A percentile compares a stretch with the other conserved stretches of the same genome.
Conservation (phyloP, 1,140 invertebrate species). For the Protaetia brevitarsis region DNA sequence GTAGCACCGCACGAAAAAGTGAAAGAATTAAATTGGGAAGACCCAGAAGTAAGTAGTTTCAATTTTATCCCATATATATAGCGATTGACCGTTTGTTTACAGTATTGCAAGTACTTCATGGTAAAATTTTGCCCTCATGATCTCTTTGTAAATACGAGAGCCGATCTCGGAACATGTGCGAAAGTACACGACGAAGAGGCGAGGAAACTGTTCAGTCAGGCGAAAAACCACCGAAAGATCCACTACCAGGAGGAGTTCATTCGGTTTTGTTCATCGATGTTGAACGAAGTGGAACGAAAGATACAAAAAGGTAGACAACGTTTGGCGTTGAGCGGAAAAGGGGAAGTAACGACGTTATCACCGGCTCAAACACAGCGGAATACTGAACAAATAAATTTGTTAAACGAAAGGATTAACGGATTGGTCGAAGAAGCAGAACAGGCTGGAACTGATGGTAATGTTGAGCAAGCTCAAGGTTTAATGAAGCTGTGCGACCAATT, state of each 20-base stretch:
- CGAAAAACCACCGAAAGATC: slow-evolving; percentile 74
- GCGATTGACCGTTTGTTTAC: slow-evolving; percentile 48
- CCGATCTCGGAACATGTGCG: slow-evolving; percentile 85
- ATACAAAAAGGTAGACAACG: slow-evolving; percentile 90
- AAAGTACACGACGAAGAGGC: slow-evolving; percentile 95
- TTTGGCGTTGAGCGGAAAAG: slow-evolving; percentile 74
- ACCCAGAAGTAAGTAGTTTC: slow-evolving; percentile 72
- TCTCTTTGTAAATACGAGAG: slow-evolving; percentile 94
- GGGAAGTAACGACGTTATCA: slow-evolving; percentile 59
- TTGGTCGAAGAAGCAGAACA: slow-evolving; percentile 89
- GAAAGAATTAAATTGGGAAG: slow-evolving; percentile 89
- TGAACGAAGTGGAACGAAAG: slow-evolving; percentile 83
- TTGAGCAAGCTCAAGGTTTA: slow-evolving; percentile 92
- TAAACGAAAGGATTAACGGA: slow-evolving; percentile 88
- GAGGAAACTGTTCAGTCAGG: slow-evolving; percentile 71
- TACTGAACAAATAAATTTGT: slow-evolving; percentile 78
- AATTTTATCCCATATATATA: slow-evolving; percentile 4
- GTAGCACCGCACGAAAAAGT: slow-evolving; percentile 87
- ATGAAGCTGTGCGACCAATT: slow-evolving; percentile 95
- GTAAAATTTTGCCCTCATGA: slow-evolving; percentile 97
- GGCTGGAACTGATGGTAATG: slow-evolving; percentile 91
- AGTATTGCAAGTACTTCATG: slow-evolving; percentile 95
- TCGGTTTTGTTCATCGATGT: slow-evolving; percentile 86
- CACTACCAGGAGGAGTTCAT: slow-evolving; percentile 97
- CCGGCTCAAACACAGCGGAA: slow-evolving; percentile 73